phyloP scores from a whole-genome alignment of 2,797 vertebrate species.

The Peromyscus nudipes region DNA sequence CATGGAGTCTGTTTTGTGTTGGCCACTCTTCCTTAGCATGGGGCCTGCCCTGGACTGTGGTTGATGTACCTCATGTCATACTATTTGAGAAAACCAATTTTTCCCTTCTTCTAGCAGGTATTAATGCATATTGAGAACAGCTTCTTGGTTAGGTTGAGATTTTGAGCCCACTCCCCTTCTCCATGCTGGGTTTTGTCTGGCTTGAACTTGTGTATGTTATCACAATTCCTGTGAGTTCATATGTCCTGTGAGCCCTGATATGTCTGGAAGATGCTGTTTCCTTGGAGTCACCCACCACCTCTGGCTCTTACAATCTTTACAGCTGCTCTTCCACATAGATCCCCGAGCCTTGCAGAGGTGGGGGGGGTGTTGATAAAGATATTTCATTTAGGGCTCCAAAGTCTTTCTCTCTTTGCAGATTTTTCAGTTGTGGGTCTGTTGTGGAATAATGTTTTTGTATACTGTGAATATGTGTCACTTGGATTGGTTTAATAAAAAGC shows the following conservation, averaged over 20 bases:
- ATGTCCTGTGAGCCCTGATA: not conserved
- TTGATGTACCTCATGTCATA: not conserved
- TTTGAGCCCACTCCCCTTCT: not conserved
- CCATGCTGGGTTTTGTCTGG: not conserved
- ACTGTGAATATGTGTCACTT: too few species aligned
- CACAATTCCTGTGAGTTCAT: not conserved
- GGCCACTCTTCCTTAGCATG: not conserved
- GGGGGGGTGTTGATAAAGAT: not conserved
- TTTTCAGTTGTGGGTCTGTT: not conserved
- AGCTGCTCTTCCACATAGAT: not conserved
- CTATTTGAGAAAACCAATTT: not conserved
- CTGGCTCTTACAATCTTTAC: too few species aligned
- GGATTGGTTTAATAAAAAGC: too few species aligned
- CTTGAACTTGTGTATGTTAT: not conserved
- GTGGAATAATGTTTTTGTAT: too few species aligned
- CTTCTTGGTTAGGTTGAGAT: not conserved
- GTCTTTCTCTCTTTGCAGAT: not conserved
- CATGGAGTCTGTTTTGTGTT: not conserved
- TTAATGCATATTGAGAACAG: too few species aligned
- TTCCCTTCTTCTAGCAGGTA: not conserved
- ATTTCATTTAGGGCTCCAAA: not conserved
- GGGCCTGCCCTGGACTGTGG: not conserved
- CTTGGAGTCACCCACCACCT: not conserved
- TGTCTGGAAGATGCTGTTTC: not conserved
- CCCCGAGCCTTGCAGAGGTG: not conserved